phyloP scores from a whole-genome alignment of 2,888 invertebrate genomes.

The Amitus sp. region DNA sequence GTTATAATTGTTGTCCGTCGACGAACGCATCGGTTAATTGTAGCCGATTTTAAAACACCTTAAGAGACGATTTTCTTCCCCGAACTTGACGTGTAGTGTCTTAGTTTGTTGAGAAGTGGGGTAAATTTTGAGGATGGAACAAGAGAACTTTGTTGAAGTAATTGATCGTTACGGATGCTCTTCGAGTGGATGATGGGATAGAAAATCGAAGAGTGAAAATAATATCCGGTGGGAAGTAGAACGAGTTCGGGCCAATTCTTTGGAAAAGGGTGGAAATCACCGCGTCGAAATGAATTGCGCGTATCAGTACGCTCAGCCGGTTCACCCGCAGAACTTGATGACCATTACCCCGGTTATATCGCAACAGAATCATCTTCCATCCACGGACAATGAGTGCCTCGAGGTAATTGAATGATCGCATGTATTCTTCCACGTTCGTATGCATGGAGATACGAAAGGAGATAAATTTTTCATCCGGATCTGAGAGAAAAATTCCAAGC shows the following conservation, averaged over 20 bases:
- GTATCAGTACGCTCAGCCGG: slow-evolving; percentile 60
- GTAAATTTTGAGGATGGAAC: too few relatives aligned
- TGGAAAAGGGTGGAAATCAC: slow-evolving; percentile 12
- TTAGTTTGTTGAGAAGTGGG: background rate
- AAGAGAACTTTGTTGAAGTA: too few relatives aligned
- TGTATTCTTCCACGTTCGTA: background rate
- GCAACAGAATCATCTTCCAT: slow-evolving; percentile 51
- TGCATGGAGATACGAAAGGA: too few relatives aligned
- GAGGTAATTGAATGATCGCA: slow-evolving; percentile 53
- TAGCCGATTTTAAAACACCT: slow-evolving; percentile 3
- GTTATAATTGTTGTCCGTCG: slow-evolving; percentile 65
- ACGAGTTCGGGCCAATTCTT: background rate
- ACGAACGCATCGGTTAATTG: slow-evolving; percentile 53
- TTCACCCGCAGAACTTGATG: slow-evolving; percentile 60
- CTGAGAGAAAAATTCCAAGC: too few relatives aligned
- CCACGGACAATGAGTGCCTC: slow-evolving; percentile 57
- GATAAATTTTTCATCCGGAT: too few relatives aligned
- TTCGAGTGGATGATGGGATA: background rate
- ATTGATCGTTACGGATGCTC: background rate
- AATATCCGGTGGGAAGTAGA: background rate
- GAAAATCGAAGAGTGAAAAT: background rate
- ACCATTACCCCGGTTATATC: slow-evolving; percentile 51
- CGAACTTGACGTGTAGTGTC: too few relatives aligned
- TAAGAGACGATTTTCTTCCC: too few relatives aligned
- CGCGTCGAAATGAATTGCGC: slow-evolving; percentile 59